Conservation (phyloP, 2,888 invertebrate species). For the Scaptomyza flava region DNA sequence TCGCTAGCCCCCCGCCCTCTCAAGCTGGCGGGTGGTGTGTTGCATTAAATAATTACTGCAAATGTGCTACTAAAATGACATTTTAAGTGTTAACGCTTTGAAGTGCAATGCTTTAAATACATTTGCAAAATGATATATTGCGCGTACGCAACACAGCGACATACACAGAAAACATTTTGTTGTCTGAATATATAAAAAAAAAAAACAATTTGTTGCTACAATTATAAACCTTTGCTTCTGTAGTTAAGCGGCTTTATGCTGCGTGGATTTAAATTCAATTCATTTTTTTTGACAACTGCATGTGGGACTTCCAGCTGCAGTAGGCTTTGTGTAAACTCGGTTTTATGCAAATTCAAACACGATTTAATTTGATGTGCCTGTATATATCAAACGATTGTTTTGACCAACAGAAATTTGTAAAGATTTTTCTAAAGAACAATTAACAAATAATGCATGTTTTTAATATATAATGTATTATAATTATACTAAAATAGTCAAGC, state of each 20-base stretch:
- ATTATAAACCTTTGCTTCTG: not conserved
- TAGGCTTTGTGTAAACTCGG: not conserved
- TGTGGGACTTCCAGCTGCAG: not conserved
- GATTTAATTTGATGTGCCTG: no score
- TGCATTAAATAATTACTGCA: slow-evolving; percentile 45
- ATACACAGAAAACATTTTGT: not conserved
- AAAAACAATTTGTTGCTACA: not conserved
- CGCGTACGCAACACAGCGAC: slow-evolving; percentile 46
- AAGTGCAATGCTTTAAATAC: slow-evolving; percentile 27
- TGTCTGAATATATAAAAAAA: not conserved
- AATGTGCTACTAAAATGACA: slow-evolving; percentile 43
- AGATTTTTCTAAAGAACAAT: no score
- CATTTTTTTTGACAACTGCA: not conserved
- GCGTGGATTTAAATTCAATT: not conserved
- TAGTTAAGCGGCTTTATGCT: not conserved
- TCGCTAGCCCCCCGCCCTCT: not conserved
- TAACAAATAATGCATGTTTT: no score
- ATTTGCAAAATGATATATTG: slow-evolving; percentile 44
- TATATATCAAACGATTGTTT: no score
- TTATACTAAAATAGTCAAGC: no score
- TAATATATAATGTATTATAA: no score
- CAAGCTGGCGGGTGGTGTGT: slow-evolving; percentile 1
- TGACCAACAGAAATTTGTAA: no score
- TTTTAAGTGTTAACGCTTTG: slow-evolving; percentile 41
- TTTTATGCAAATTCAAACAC: not conserved